Conservation (phyloP, 2,113 vertebrate genomes). For the Cyanistes caeruleus region DNA sequence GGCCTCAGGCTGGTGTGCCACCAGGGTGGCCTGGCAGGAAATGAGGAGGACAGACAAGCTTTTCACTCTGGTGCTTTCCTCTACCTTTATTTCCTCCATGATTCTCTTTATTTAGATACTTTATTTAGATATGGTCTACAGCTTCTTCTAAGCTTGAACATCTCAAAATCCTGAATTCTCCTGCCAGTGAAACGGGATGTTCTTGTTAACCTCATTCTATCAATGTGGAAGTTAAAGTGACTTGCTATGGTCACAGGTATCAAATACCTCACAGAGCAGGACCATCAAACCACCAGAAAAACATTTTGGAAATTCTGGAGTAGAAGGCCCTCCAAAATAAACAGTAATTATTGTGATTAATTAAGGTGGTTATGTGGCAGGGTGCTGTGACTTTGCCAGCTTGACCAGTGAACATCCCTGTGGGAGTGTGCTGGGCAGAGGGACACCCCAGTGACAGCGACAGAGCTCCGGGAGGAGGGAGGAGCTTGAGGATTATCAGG, state of each 20-base stretch:
- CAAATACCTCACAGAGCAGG: not conserved
- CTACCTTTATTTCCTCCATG: not conserved
- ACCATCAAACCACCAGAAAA: not conserved
- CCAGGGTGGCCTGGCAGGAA: not conserved
- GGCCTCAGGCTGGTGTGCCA: not conserved
- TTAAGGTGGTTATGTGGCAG: not conserved
- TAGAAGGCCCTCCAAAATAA: not conserved
- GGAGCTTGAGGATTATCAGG: not conserved
- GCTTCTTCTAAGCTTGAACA: not conserved
- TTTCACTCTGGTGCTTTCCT: not conserved
- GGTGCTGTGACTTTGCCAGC: not conserved
- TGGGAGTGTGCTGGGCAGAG: not conserved
- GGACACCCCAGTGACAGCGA: not conserved
- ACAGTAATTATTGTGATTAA: not conserved
- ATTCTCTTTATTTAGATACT: not conserved
- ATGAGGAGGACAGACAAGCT: not conserved
- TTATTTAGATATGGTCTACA: not conserved
- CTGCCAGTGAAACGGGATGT: not conserved
- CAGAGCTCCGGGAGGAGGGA: not conserved
- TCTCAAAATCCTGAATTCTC: not conserved
- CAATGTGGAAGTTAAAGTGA: not conserved
- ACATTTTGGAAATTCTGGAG: not conserved
- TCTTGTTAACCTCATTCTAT: not conserved
- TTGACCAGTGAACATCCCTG: not conserved
- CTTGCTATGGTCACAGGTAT: not conserved